Conservation (phyloP, 2,113 vertebrate genomes). For the Catharus fuscescens region DNA sequence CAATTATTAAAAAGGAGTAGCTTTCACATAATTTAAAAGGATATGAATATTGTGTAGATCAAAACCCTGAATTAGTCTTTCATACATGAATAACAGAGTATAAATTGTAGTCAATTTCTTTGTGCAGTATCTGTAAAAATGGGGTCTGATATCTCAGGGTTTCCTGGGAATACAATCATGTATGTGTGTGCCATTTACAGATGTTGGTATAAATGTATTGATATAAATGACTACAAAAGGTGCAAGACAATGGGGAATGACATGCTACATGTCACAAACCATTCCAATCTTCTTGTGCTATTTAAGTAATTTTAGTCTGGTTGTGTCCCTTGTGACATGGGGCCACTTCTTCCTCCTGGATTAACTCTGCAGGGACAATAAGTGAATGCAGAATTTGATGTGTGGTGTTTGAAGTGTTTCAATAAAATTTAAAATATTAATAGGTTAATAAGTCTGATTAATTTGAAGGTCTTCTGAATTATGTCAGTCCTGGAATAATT, state of each 20-base stretch:
- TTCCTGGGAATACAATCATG: neutral
- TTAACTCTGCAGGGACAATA: neutral
- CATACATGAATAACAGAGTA: neutral
- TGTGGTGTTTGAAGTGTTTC: neutral
- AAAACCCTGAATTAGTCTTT: neutral
- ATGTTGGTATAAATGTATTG: neutral
- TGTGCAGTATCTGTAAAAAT: neutral
- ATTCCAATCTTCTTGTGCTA: neutral
- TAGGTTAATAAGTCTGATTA: neutral
- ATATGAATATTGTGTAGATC: neutral
- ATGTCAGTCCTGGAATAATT: neutral
- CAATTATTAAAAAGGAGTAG: neutral
- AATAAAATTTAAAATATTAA: conserved; percentile 10
- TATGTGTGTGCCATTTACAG: neutral
- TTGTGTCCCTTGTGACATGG: neutral
- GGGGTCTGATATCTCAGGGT: neutral
- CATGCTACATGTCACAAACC: neutral
- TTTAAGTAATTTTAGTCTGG: neutral
- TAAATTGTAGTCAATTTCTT: neutral
- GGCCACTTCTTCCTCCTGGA: neutral
- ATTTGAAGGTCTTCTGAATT: neutral
- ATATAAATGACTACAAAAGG: conserved; percentile 19
- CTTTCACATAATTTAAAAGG: neutral
- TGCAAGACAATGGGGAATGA: neutral
- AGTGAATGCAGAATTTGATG: neutral